Conservation (phyloP, 1,140 invertebrate species). For the Pseudomyrmex concolor region DNA sequence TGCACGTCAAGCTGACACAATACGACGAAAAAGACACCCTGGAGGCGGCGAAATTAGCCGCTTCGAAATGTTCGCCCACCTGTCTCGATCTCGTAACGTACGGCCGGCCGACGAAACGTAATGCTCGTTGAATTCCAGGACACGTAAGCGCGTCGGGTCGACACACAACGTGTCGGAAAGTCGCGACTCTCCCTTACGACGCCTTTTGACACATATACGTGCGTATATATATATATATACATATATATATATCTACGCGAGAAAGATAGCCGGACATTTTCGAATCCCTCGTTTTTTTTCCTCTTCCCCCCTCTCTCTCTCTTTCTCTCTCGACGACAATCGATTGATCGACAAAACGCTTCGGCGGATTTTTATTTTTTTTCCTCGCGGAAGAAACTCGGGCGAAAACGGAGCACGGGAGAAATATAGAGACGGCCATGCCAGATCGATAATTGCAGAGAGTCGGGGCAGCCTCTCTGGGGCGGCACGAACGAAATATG, state of each 20-base stretch:
- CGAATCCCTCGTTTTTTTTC: background rate
- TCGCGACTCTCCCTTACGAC: too few relatives aligned
- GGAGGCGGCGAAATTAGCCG: slow-evolving; percentile 38
- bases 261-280: background rate
- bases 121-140: background rate
- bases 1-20: slow-evolving; percentile 14
- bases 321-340: background rate
- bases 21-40: background rate
- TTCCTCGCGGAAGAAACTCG: slow-evolving; percentile 17
- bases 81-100: slow-evolving; percentile 34
- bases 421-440: slow-evolving; percentile 33
- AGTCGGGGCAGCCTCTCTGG: slow-evolving; percentile 24
- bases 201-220: too few relatives aligned
- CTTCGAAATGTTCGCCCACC: slow-evolving; percentile 27
- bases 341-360: slow-evolving; percentile 42
- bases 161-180: background rate
- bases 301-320: background rate
- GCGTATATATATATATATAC: too few relatives aligned
- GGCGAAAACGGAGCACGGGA: background rate
- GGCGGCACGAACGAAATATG: slow-evolving; percentile 42
- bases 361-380: slow-evolving; percentile 39
- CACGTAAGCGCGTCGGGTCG: slow-evolving; percentile 1
- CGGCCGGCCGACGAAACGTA: slow-evolving; percentile 3
- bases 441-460: slow-evolving; percentile 39
- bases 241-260: too few relatives aligned